Conservation (phyloP, 2,888 invertebrate species). For the Tortrix viridana region DNA sequence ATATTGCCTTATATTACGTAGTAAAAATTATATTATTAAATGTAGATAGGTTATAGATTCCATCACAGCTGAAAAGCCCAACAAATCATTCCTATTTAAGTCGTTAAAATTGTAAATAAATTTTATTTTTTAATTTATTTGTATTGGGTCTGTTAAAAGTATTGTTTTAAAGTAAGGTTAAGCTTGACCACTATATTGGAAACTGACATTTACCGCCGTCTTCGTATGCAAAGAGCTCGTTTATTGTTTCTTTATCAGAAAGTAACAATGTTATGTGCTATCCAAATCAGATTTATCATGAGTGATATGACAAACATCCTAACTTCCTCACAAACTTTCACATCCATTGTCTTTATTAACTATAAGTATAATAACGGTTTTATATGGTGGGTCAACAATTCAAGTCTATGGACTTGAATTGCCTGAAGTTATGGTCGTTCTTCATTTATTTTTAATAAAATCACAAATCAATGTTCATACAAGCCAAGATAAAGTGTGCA, state of each 20-base stretch:
- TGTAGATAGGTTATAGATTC: conserved; percentile 18
- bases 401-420: too few species aligned
- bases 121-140: background rate
- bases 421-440: background rate
- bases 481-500: background rate
- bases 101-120: conserved; percentile 16
- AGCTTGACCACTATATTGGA: too few species aligned
- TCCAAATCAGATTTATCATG: too few species aligned
- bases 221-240: too few species aligned
- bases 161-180: background rate
- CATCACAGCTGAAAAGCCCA: conserved; percentile 2
- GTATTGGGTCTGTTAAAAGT: background rate
- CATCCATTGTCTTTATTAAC: too few species aligned
- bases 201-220: too few species aligned
- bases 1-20: conserved; percentile 59
- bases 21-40: conserved; percentile 36
- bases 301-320: too few species aligned
- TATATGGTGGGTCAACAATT: too few species aligned
- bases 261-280: too few species aligned
- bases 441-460: background rate
- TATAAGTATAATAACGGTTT: too few species aligned
- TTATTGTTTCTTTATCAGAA: too few species aligned
- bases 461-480: background rate
- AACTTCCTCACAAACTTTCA: too few species aligned
- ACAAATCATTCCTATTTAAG: conserved; percentile 30